Evolutionary conservation across 2,113 vertebrate genomes (phyloP).

Genomic region (Aspiorhynchus laticeps): DNA sequence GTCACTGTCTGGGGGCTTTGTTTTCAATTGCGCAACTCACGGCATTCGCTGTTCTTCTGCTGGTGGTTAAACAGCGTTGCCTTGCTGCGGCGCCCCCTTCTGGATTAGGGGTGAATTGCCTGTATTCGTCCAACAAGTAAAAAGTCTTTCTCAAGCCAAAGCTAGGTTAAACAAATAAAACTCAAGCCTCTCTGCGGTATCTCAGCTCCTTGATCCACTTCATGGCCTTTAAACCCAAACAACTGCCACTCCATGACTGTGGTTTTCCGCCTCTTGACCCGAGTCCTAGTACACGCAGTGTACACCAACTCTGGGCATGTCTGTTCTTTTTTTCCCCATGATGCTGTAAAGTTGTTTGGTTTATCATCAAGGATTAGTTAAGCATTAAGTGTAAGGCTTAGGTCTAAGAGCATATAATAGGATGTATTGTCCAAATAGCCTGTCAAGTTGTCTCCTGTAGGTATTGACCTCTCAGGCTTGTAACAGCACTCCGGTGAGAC

Average conservation of each 20-base stretch:
- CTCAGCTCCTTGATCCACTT: not conserved
- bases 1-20: no score
- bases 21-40: no score
- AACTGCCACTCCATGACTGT: not conserved
- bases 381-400: constrained; percentile 17
- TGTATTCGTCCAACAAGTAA: no score
- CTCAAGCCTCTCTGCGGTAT: not conserved
- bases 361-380: not conserved
- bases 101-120: no score
- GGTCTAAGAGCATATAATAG: constrained; percentile 7
- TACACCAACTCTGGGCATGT: not conserved
- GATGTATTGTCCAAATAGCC: not conserved
- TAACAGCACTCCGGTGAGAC: not conserved
- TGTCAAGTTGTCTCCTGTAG: not conserved
- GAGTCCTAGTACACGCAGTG: not conserved
- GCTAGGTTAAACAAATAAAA: not conserved
- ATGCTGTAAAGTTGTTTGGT: not conserved
- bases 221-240: not conserved
- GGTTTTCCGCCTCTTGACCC: not conserved
- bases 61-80: no score
- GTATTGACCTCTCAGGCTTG: constrained; percentile 7
- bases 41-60: no score
- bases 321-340: not conserved
- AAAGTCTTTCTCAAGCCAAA: not conserved
- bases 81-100: no score